Base-by-base conservation (phyloP, 2,888 invertebrate genomes). In the Leptinotarsa tumamoca region DNA sequence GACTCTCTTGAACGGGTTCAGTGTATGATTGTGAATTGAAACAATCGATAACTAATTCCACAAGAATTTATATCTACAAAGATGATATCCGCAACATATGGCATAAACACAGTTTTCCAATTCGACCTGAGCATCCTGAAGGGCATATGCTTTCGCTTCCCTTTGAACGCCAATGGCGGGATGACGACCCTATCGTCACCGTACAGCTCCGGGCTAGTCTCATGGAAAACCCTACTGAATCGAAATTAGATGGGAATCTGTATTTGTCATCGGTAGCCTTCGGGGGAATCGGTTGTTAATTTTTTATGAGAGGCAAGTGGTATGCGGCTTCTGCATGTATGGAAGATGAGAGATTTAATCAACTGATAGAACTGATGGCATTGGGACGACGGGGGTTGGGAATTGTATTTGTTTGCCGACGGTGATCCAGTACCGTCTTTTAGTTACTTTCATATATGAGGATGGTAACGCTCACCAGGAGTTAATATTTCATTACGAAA, bases 171-270 rank as follows among this genome's bases (percentile, higher is more conserved):
- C 63, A 63, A 27, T 63, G 63, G 63, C 63, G 63, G 33, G 17
- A 63, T n/a, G 43, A 63, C 27, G 63, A 7, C 15, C 23, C 61
- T 27, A 61, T 61, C 63, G 63, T 27, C 63, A 27, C 63, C 17
- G 63, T 63, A 43, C 63, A 63, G 63, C 63, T 63, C 43, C 63
- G 18, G 63, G 63, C 63, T 63, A 43, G 63, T 63, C 63, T 63
- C 43, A 63, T 33, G 63, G 63, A 63, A 63, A 61, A 43, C 78
- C 76, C 74, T 58, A 52, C 76, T 68, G 79, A 78, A 79, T 79
- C 78, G 80, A 80, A 78, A 78, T 79, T 79, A 77, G 76, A 75
- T 73, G 75, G 75, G 77, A 70, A 79, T 80, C 77, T 77, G 80
- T 80, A 72, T 80, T 80, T 80, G 80, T 80, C 80, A 77, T 78